phyloP scores from a whole-genome alignment of 2,113 vertebrate genomes.

The Chlamydotis undulata region DNA sequence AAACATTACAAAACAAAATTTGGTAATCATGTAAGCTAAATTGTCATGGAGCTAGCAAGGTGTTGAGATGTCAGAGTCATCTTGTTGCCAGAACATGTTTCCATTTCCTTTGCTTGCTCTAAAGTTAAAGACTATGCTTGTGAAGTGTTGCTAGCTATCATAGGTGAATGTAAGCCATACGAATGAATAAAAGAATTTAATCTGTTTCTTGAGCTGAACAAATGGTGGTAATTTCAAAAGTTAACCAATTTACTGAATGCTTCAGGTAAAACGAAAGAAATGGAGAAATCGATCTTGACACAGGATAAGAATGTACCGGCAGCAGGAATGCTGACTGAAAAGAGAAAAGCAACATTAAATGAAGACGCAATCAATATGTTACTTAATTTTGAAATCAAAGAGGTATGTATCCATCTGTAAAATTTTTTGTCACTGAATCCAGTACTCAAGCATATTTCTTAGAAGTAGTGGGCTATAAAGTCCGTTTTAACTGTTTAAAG shows the following conservation, averaged over 20 bases:
- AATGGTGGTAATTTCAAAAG: neutral
- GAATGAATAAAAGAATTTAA: neutral
- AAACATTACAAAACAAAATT: neutral
- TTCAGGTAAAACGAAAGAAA: slow-evolving; percentile 56
- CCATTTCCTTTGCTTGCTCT: neutral
- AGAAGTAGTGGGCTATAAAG: neutral
- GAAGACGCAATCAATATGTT: slow-evolving; percentile 82
- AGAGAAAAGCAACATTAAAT: neutral
- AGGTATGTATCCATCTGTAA: slow-evolving; percentile 73
- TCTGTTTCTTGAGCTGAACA: neutral
- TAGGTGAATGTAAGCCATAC: neutral
- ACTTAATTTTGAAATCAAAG: slow-evolving; percentile 90
- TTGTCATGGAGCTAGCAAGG: neutral
- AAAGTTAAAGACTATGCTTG: neutral
- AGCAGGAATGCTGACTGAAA: neutral
- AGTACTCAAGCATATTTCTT: neutral
- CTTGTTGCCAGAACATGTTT: neutral
- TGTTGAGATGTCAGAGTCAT: neutral
- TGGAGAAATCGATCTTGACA: neutral
- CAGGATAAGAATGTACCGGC: neutral
- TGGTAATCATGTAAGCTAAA: neutral
- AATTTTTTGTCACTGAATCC: neutral
- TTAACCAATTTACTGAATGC: neutral
- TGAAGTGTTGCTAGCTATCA: neutral
- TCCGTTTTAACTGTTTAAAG: neutral